Evolutionary conservation across 1,140 invertebrate species (phyloP).

Genomic region (Pachypeltis micranthus): DNA sequence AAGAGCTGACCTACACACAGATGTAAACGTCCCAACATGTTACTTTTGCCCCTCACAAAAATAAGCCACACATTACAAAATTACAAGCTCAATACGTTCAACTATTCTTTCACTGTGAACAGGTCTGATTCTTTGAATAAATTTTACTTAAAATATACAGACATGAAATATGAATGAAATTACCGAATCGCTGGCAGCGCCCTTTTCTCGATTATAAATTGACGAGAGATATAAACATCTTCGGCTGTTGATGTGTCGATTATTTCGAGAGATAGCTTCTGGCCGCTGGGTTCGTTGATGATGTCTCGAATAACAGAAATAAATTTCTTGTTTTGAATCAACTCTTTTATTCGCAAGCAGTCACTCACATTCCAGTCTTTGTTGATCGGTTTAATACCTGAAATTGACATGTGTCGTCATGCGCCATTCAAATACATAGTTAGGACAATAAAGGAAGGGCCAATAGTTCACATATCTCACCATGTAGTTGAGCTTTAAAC

Average conservation of each 20-base stretch:
- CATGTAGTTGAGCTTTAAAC: conserved; percentile 18
- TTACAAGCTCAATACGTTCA: too few relatives aligned
- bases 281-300: background rate
- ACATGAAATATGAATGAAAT: too few relatives aligned
- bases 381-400: conserved; percentile 9
- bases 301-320: background rate
- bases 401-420: background rate
- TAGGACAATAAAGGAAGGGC: background rate
- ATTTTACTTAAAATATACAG: too few relatives aligned
- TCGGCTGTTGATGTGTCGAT: background rate
- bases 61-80: too few relatives aligned
- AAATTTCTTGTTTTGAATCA: conserved; percentile 1
- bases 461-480: conserved; percentile 7
- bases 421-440: background rate
- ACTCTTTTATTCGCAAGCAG: background rate
- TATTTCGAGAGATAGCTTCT: background rate
- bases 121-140: too few relatives aligned
- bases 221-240: conserved; percentile 5
- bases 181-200: background rate
- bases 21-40: too few relatives aligned
- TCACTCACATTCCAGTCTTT: conserved; percentile 17
- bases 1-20: too few relatives aligned
- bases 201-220: background rate
- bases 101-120: too few relatives aligned
- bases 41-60: too few relatives aligned